Percentiles rank a stretch among this genome's conserved stretches.
phyloP scores from a whole-genome alignment of 2,113 vertebrate species.

The Pteruthius melanotis region DNA sequence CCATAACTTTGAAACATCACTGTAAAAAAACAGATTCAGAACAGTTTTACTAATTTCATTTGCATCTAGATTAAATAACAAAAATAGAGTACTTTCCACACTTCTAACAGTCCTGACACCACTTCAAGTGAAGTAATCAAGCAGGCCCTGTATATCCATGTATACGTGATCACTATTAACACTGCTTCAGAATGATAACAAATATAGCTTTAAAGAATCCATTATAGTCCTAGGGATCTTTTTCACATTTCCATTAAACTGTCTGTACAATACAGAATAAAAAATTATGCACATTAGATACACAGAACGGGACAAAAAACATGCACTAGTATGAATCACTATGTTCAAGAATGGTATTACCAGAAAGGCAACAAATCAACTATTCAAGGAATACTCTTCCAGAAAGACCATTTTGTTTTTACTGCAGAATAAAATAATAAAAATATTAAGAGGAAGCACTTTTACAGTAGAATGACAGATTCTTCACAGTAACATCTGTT shows the following conservation, averaged over 20 bases:
- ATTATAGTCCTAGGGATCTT: neutral
- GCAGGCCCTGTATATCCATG: neutral
- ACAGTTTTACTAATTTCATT: neutral
- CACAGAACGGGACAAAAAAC: neutral
- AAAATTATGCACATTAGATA: neutral
- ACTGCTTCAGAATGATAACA: neutral
- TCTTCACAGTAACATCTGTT: neutral
- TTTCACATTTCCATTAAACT: neutral
- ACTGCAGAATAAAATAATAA: neutral
- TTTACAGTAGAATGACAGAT: neutral
- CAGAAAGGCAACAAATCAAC: neutral
- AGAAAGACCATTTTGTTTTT: neutral
- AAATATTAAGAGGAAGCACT: constrained; percentile 9
- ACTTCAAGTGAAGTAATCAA: neutral
- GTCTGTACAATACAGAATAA: neutral
- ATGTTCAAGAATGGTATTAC: neutral
- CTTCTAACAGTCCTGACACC: neutral
- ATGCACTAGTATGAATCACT: neutral
- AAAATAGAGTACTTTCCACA: neutral
- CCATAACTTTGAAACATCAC: neutral
- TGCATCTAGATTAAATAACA: neutral
- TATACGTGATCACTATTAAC: neutral
- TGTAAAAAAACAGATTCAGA: neutral
- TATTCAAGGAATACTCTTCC: neutral
- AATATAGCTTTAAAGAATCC: neutral